Conservation (phyloP, 2,797 vertebrate species). For the Thripadectes ignobilis region DNA sequence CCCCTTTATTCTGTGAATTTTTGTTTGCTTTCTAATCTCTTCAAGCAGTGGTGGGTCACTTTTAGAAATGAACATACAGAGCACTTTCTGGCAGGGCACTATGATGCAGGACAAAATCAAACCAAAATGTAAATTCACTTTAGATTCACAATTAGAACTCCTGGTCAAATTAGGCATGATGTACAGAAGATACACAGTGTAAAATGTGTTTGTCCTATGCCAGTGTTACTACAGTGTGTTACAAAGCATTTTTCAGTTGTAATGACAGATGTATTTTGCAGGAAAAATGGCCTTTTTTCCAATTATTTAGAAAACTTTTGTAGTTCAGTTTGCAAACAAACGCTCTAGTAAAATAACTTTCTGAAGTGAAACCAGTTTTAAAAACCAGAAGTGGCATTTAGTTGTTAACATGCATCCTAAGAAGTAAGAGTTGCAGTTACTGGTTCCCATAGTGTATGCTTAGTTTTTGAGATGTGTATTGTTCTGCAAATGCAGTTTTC, state of each 20-base stretch:
- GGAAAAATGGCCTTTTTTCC: neutral
- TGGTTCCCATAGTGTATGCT: neutral
- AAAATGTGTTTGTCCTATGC: accelerated
- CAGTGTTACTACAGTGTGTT: neutral
- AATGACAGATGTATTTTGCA: neutral
- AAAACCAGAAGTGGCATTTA: neutral
- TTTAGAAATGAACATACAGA: neutral
- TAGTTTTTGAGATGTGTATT: accelerated
- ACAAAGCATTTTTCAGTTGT: neutral
- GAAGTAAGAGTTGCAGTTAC: neutral
- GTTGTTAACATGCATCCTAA: neutral
- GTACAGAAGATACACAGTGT: neutral
- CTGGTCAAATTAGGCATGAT: neutral
- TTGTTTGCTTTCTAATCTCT: neutral
- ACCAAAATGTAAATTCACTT: neutral
- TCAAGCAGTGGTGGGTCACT: neutral
- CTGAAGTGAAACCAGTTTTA: neutral
- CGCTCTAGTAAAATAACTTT: neutral
- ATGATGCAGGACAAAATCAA: neutral
- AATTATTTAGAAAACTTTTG: neutral
- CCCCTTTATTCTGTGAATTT: neutral
- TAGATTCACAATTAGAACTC: neutral
- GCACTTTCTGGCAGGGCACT: neutral
- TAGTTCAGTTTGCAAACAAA: neutral
- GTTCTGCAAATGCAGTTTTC: neutral